phyloP scores from a whole-genome alignment of 2,797 vertebrate species.

The Melanotaenia pygmaea region DNA sequence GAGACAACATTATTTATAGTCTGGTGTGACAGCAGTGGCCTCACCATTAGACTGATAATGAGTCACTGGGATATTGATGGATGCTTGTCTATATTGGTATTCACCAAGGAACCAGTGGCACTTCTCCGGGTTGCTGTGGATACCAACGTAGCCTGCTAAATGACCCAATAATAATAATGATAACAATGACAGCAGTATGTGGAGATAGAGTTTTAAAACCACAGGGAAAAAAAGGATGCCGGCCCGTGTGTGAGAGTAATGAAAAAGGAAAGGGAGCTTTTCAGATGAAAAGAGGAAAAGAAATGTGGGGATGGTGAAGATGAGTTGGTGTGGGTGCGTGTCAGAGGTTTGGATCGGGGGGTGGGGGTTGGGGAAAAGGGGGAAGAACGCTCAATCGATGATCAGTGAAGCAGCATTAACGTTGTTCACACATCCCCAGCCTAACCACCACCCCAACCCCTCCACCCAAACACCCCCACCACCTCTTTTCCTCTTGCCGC shows the following conservation, averaged over 20 bases:
- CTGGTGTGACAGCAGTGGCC: slow-evolving; percentile 61
- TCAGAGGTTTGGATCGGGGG: slow-evolving; percentile 10
- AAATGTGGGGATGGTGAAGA: slow-evolving; percentile 8
- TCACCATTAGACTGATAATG: slow-evolving; percentile 77
- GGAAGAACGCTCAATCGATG: slow-evolving; percentile 64
- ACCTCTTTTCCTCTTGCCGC: slow-evolving; percentile 62
- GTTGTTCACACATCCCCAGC: slow-evolving; percentile 77
- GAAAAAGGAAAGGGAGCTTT: slow-evolving; percentile 30
- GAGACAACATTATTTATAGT: slow-evolving; percentile 78
- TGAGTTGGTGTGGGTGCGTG: slow-evolving; percentile 3
- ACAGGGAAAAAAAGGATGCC: slow-evolving; percentile 48
- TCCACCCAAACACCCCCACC: slow-evolving; percentile 16
- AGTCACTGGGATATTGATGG: slow-evolving; percentile 77
- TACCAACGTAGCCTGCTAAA: slow-evolving; percentile 73
- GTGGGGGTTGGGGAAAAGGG: neutral
- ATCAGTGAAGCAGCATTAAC: slow-evolving; percentile 80
- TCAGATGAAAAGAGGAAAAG: slow-evolving; percentile 39
- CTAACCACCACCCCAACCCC: slow-evolving; percentile 5
- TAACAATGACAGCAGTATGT: slow-evolving; percentile 70
- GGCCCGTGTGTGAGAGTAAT: slow-evolving; percentile 29
- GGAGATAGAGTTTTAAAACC: slow-evolving; percentile 67
- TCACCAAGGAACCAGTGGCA: slow-evolving; percentile 72
- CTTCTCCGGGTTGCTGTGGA: slow-evolving; percentile 76
- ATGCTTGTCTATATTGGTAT: slow-evolving; percentile 79
- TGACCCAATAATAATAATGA: slow-evolving; percentile 79